These are phyloP conservation scores for Allobates femoralis DNA, from an alignment of 2,797 vertebrate species.

Conservation along the genomic window DNA sequence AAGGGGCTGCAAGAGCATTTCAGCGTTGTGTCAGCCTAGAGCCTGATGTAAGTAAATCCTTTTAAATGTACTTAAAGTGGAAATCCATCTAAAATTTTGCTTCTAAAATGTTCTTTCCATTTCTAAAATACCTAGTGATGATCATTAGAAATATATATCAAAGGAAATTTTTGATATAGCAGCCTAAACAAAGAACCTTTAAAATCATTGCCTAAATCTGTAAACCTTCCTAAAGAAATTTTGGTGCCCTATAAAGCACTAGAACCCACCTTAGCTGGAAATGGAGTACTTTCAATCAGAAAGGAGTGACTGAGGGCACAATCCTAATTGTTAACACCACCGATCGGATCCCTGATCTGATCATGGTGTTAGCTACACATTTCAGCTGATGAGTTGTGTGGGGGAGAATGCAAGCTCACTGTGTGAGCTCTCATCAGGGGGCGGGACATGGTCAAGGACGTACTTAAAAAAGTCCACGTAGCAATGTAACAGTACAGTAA, in stretches of 20 bases:
- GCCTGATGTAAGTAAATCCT: conserved; percentile 87
- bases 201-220: neutral
- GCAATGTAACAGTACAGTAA: too few relatives aligned
- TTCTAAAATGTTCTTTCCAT: too few relatives aligned
- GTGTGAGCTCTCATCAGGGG: too few relatives aligned
- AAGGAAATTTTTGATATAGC: neutral
- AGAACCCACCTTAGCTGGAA: neutral
- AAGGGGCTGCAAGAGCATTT: conserved; percentile 91
- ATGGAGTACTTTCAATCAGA: too few relatives aligned
- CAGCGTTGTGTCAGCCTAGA: conserved; percentile 92
- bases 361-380: too few relatives aligned
- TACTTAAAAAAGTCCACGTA: too few relatives aligned
- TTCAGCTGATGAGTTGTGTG: too few relatives aligned
- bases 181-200: neutral
- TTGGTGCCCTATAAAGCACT: neutral
- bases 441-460: too few relatives aligned
- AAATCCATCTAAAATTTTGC: neutral
- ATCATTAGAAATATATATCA: neutral
- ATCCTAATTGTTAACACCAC: too few relatives aligned
- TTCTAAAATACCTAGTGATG: neutral
- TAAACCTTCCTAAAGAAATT: neutral
- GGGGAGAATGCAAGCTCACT: too few relatives aligned
- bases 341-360: too few relatives aligned
- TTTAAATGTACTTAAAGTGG: neutral
- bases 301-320: too few relatives aligned